Base-by-base conservation (phyloP, 2,888 invertebrate species). In the Eristalinus aeneus region DNA sequence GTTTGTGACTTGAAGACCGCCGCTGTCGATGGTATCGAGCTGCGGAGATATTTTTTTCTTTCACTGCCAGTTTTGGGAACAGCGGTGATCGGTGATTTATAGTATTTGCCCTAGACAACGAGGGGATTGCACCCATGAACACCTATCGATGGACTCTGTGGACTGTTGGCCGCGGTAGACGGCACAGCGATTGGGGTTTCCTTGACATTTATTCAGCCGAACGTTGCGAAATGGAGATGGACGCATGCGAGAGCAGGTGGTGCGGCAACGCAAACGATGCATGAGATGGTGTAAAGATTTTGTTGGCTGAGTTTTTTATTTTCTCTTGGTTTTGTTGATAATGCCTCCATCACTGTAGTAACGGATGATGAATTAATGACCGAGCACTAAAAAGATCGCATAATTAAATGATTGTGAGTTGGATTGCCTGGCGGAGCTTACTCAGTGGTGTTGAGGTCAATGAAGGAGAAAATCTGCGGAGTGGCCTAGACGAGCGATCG, bases 191-290 rank as follows among this genome's bases (percentile, higher is more conserved):
- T 16, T 46, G 16, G 31, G 60, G 58, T 85, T 76, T 68, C 85
- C 85, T 85, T 85, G 85, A 85, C 80, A 85, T 76, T 85, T 85
- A 80, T 85, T 71, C 60, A 54, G 61, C 63, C 61, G 53, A 65
- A 23, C 16, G 46, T 85, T 85, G 76, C 67, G 56, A 76, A 85
- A 80, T 27, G 54, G 0, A 23, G 9, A 60, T 54, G 34, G 34
- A 31, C 78, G 68, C 34, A 53, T 53, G 27, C 77, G 53, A 39
- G 34, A 67, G 54, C 27, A 53, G 53, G 63, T 69, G 65, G 58
- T 10, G 46, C 46, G 23, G 56, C 60, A 61, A 27, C 27, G 61
- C 56, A 72, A 76, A 77, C 71, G 65, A 82, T 58, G 16, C 58
- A 60, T 39, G 32, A 39, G 39, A 68, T 76, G 68, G 72, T 69